These are phyloP conservation scores for Periplaneta americana DNA, from an alignment of 1,140 invertebrate species.

Conservation along the genomic window DNA sequence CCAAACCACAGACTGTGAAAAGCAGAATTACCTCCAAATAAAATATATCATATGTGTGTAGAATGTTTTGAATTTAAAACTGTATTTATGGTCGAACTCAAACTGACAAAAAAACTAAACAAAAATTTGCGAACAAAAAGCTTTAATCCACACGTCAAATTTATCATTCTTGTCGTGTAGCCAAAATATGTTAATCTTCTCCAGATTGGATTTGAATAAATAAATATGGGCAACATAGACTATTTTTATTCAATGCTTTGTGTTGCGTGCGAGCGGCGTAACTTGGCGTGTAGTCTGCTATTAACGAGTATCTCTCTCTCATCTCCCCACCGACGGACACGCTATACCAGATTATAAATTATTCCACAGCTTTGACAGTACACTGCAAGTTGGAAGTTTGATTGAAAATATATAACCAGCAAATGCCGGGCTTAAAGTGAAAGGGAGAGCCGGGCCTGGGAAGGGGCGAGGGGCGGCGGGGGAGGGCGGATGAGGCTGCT, in stretches of 20 bases:
- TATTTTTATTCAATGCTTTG: neutral
- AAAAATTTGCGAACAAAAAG: neutral
- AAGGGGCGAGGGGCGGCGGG: neutral
- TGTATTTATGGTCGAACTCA: no score
- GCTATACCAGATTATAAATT: neutral
- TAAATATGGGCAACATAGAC: neutral
- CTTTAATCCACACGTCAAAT: neutral
- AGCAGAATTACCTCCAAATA: no score
- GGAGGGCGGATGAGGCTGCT: neutral
- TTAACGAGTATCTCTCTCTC: neutral
- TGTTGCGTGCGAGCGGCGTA: neutral
- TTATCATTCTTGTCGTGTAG: neutral
- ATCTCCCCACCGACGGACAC: neutral
- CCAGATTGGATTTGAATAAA: slow-evolving; percentile 9
- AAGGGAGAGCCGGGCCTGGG: neutral
- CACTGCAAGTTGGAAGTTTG: neutral
- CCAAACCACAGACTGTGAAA: no score
- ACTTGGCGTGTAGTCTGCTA: neutral
- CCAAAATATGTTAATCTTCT: no score
- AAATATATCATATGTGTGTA: no score
- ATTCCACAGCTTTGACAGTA: neutral
- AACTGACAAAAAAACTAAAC: neutral
- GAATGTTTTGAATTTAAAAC: no score
- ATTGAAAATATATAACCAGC: neutral
- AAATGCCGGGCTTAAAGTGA: neutral